Percentiles rank a stretch among this genome's conserved stretches.
Conservation (phyloP, 2,113 vertebrate species). For the Rallus limicola region DNA sequence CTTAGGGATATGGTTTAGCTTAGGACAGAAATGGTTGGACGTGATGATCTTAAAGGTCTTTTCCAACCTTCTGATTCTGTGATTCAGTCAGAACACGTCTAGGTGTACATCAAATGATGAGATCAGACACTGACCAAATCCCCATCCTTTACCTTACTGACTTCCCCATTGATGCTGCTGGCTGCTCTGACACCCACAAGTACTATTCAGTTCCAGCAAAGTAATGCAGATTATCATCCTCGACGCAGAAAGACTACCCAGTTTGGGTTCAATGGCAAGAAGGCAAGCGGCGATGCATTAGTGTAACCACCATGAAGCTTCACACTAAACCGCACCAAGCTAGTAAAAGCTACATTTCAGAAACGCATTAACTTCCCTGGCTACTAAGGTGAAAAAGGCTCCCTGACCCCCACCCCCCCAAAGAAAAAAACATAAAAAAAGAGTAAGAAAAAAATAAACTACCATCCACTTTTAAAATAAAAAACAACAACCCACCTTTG, state of each 20-base stretch:
- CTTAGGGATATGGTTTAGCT: too few relatives aligned
- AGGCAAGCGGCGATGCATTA: neutral
- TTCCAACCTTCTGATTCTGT: too few relatives aligned
- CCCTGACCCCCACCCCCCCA: too few relatives aligned
- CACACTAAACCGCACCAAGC: neutral
- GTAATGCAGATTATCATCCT: neutral
- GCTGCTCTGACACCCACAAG: neutral
- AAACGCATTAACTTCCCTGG: neutral
- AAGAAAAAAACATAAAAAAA: too few relatives aligned
- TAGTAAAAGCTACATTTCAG: neutral
- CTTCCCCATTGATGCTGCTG: neutral
- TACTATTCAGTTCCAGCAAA: neutral
- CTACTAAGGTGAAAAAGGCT: neutral
- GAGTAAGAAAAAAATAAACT: neutral
- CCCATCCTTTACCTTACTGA: neutral
- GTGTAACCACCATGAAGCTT: neutral
- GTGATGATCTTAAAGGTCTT: too few relatives aligned
- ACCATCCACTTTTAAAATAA: neutral
- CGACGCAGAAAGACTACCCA: neutral
- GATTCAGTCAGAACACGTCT: neutral
- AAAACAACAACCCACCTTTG: neutral
- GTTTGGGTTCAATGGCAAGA: neutral
- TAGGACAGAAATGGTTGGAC: too few relatives aligned
- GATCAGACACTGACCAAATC: neutral
- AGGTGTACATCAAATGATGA: neutral